A percentile compares a stretch with the other conserved stretches of the same genome.
Evolutionary conservation across 2,797 vertebrate species (phyloP).

Genomic region (Squalus acanthias): DNA sequence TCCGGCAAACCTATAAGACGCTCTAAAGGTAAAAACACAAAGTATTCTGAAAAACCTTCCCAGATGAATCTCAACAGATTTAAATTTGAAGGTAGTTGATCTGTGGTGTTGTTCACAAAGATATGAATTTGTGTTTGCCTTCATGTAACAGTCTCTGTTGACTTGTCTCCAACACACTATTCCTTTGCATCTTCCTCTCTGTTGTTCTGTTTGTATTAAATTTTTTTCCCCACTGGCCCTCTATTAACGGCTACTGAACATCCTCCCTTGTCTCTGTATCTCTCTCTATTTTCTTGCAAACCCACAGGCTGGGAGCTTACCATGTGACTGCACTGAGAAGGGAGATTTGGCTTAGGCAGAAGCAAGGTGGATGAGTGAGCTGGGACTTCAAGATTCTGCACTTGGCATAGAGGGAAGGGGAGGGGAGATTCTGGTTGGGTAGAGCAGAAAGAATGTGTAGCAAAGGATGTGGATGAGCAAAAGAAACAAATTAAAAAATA

Average conservation of each 20-base stretch:
- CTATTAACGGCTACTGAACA: too few relatives aligned
- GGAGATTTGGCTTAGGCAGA: too few relatives aligned
- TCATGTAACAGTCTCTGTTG: not conserved
- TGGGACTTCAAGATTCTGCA: not conserved
- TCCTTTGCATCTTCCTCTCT: too few relatives aligned
- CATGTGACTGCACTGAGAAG: too few relatives aligned
- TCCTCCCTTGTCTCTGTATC: too few relatives aligned
- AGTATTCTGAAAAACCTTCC: not conserved
- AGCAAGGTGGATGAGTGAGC: not conserved
- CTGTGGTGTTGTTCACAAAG: not conserved
- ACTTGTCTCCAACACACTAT: not conserved
- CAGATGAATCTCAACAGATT: not conserved
- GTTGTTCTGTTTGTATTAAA: too few relatives aligned
- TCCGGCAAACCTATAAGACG: constrained; percentile 70
- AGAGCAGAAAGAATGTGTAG: not conserved
- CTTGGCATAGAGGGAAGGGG: not conserved
- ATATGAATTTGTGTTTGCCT: not conserved
- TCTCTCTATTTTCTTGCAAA: too few relatives aligned
- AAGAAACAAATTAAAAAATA: too few relatives aligned
- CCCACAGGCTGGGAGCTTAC: too few relatives aligned
- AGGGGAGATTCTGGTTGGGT: not conserved
- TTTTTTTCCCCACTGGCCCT: too few relatives aligned
- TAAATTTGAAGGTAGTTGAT: not conserved
- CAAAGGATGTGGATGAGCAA: too few relatives aligned
- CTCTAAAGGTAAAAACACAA: constrained; percentile 47